Evolutionary conservation across 2,113 vertebrate species (phyloP).

Genomic region (Pluvianellus socialis): DNA sequence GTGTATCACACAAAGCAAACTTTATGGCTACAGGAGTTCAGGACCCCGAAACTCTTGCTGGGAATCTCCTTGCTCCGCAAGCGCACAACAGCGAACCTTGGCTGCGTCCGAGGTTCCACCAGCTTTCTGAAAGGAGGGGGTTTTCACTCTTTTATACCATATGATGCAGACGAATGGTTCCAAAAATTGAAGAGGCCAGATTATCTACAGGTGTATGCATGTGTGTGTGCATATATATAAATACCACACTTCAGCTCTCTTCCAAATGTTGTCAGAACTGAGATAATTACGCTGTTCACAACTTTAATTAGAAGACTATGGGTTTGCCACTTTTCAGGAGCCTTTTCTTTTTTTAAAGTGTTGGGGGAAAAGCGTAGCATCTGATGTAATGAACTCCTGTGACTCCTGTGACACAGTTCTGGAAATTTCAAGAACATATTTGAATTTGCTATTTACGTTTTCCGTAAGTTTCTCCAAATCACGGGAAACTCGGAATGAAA

Average conservation of each 20-base stretch:
- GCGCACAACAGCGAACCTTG: not conserved
- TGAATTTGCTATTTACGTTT: not conserved
- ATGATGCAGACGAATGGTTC: not conserved
- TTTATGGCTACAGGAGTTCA: not conserved
- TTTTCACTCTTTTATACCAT: not conserved
- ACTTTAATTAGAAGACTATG: not conserved
- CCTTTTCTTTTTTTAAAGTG: not conserved
- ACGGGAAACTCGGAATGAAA: not conserved
- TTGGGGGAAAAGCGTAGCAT: not conserved
- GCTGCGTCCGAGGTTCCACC: not conserved
- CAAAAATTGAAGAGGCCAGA: not conserved
- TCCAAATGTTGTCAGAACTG: not conserved
- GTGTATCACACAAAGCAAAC: not conserved
- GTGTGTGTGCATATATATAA: not conserved
- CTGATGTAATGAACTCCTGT: not conserved
- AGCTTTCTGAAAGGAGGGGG: not conserved
- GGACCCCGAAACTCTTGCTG: too few species aligned
- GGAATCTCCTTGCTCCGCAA: not conserved
- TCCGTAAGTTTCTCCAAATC: not conserved
- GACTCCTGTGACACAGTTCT: not conserved
- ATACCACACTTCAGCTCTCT: not conserved
- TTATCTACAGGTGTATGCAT: not conserved
- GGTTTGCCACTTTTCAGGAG: not conserved
- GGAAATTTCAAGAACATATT: not conserved
- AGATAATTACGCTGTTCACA: constrained; percentile 15